Evolutionary conservation across 1,140 invertebrate species (phyloP), one percentile per base, ranked within the genome.

Genomic region (Euura lappo): DNA sequence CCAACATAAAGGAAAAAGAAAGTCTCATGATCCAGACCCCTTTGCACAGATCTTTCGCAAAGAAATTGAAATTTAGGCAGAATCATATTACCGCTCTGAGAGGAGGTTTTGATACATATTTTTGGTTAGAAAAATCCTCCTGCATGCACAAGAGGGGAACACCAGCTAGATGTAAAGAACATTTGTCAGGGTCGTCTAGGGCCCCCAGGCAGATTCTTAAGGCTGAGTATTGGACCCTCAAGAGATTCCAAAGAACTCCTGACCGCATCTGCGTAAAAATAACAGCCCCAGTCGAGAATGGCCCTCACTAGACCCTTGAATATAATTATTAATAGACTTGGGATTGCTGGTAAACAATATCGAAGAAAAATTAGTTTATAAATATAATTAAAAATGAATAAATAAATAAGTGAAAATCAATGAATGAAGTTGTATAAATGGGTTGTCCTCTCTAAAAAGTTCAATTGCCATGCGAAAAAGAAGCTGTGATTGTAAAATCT

Each of bases 291-390:
- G 8, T 78, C 79, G 6, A 77, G 7, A 46, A 47, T 73, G 0
- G 75, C 70, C 65, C 73, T 70, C 0, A 78, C 71, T 1, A 78
- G 45, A 0, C 77, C 76, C 70, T 72, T 80, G 44, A 77, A 78
- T 11, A 77, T n/a, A 2, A 42, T 73, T 10, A 77, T 5, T 2
- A 76, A n/a, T n/a, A n/a, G n/a, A n/a, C n/a, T n/a, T n/a, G n/a
- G n/a, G n/a, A n/a, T n/a, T n/a, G n/a, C n/a, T n/a, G n/a, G n/a
- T n/a, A n/a, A n/a, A n/a, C n/a, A n/a, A n/a, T n/a, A n/a, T n/a
- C n/a, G n/a, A n/a, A n/a, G n/a, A n/a, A n/a, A n/a, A n/a, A n/a
- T n/a, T n/a, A n/a, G n/a, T n/a, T n/a, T n/a, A n/a, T n/a, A n/a
- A n/a, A n/a, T n/a, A n/a, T n/a, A n/a, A n/a, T n/a, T n/a, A n/a